These are phyloP conservation scores for Hippopotamyrus pictus DNA, from an alignment of 2,797 vertebrate species.

Conservation along the genomic window DNA sequence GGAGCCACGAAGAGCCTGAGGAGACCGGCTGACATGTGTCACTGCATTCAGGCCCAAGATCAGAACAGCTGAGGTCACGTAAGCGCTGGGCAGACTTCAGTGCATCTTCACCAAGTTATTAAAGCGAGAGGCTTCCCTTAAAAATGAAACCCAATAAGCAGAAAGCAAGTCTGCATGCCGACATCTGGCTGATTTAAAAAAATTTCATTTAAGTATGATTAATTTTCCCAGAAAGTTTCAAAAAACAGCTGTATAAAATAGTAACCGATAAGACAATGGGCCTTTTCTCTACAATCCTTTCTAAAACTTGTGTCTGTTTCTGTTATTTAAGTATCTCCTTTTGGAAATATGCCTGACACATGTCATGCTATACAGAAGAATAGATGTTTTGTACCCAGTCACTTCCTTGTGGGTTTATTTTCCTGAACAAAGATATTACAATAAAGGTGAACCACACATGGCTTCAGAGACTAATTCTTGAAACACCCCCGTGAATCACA, in stretches of 20 bases:
- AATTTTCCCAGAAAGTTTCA: not conserved
- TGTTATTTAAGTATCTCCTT: not conserved
- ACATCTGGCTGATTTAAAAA: not conserved
- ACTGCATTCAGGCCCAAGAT: not conserved
- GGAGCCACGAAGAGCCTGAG: not conserved
- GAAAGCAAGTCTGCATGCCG: not conserved
- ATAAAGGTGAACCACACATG: not conserved
- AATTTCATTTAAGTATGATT: not conserved
- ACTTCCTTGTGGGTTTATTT: not conserved
- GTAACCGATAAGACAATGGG: not conserved
- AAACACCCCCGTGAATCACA: not conserved
- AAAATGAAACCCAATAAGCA: not conserved
- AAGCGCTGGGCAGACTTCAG: not conserved
- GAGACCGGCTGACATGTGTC: not conserved
- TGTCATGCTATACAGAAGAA: not conserved
- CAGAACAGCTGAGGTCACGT: not conserved
- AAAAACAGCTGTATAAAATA: not conserved
- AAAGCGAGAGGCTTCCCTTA: not conserved
- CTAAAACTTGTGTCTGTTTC: not conserved
- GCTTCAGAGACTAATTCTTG: not conserved
- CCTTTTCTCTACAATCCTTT: not conserved
- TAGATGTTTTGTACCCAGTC: not conserved
- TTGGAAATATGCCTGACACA: not conserved
- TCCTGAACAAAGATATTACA: not conserved
- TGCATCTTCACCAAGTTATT: not conserved